These are phyloP conservation scores for Panonychus citri DNA, from an alignment of 1,140 invertebrate genomes.

Conservation along the genomic window DNA sequence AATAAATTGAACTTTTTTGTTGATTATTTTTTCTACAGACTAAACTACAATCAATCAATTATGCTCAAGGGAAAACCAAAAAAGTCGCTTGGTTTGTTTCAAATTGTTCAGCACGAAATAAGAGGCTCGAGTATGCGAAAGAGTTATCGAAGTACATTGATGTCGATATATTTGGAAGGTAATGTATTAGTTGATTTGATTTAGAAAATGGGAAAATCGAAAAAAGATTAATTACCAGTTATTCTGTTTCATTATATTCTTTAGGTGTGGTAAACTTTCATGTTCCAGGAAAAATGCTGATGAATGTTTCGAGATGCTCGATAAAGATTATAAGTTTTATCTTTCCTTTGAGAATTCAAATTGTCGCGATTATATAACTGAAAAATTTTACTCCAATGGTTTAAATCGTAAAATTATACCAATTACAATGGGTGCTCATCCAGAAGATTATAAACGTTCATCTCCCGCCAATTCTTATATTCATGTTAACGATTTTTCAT, in stretches of 20 bases:
- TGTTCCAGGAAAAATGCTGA: conserved; percentile 51
- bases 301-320: conserved; percentile 71
- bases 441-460: conserved; percentile 58
- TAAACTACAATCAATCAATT: neutral
- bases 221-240: neutral
- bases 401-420: conserved; percentile 45
- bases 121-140: conserved; percentile 58
- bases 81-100: conserved; percentile 93
- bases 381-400: conserved; percentile 88
- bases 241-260: neutral
- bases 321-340: conserved; percentile 57
- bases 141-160: conserved; percentile 58
- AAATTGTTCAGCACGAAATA: conserved; percentile 72
- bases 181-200: neutral
- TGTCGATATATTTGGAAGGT: conserved; percentile 67
- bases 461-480: conserved; percentile 71
- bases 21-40: neutral
- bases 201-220: too few species aligned
- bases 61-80: conserved; percentile 40
- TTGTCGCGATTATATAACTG: conserved; percentile 84
- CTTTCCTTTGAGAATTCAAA: conserved; percentile 56
- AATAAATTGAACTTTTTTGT: too few species aligned
- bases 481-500: conserved; percentile 78
- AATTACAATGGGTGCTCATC: conserved; percentile 75
- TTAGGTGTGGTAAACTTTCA: conserved; percentile 48